Evolutionary conservation across 2,888 invertebrate species (phyloP).

Genomic region (Cheilosia urbana): DNA sequence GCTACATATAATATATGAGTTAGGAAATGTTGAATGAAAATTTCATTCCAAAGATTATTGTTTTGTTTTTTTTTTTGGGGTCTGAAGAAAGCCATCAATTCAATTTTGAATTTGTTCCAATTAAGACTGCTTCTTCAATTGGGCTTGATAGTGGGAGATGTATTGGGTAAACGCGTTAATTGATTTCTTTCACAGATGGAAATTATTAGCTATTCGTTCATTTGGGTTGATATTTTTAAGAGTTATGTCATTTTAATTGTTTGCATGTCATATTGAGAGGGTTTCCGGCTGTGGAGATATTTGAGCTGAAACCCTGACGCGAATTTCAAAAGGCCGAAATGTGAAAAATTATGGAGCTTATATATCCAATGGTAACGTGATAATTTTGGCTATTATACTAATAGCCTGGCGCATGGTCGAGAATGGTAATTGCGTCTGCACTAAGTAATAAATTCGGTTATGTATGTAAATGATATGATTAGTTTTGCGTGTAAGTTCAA

Average conservation of each 20-base stretch:
- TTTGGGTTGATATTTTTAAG: slow-evolving; percentile 12
- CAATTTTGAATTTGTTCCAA: slow-evolving; percentile 56
- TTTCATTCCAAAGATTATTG: slow-evolving; percentile 12
- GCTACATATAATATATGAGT: background rate
- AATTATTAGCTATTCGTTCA: background rate
- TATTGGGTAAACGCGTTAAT: slow-evolving; percentile 26
- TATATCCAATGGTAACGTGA: too few species aligned
- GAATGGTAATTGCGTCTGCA: too few species aligned
- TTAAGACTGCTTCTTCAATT: slow-evolving; percentile 49
- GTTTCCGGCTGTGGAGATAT: too few species aligned
- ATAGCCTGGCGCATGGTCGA: too few species aligned
- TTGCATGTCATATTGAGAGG: too few species aligned
- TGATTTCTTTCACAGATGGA: slow-evolving; percentile 18
- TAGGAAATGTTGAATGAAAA: slow-evolving; percentile 36
- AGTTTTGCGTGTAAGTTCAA: too few species aligned
- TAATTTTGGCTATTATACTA: too few species aligned
- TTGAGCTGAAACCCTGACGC: too few species aligned
- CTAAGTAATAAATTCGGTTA: too few species aligned
- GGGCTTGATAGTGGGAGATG: slow-evolving; percentile 3
- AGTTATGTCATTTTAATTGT: slow-evolving; percentile 1
- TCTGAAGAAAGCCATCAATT: slow-evolving; percentile 3
- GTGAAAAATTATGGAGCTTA: too few species aligned
- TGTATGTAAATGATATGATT: too few species aligned
- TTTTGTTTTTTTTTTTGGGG: slow-evolving; percentile 7
- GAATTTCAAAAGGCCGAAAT: too few species aligned